Conservation (phyloP, 2,797 vertebrate species). For the Chanos chanos region DNA sequence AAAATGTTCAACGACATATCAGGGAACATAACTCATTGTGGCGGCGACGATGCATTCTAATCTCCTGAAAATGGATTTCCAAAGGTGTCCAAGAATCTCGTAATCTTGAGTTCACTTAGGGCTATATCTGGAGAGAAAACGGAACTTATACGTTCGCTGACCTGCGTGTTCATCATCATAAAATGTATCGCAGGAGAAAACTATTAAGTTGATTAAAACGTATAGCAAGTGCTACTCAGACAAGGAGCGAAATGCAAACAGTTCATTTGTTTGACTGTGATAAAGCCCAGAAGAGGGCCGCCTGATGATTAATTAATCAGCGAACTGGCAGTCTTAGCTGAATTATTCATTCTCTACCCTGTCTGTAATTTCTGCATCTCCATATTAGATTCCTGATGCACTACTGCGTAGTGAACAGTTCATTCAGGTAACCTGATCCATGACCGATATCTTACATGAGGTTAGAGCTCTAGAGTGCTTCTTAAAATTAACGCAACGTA, state of each 20-base stretch:
- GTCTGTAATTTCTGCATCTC: conserved; percentile 53
- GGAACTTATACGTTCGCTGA: no score
- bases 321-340: conserved; percentile 49
- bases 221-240: conserved; percentile 34
- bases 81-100: no score
- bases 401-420: conserved; percentile 17
- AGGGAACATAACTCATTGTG: no score
- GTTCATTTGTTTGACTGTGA: conserved; percentile 45
- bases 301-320: conserved; percentile 54
- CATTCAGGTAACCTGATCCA: conserved; percentile 38
- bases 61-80: no score
- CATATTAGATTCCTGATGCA: conserved; percentile 50
- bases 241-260: conserved; percentile 46
- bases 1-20: no score
- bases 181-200: conserved; percentile 22
- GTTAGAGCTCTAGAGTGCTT: no score
- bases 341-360: conserved; percentile 48
- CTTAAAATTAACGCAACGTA: no score
- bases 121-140: no score
- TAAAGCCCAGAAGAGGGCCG: conserved; percentile 50
- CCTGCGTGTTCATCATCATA: no score
- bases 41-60: no score
- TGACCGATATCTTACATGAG: conserved; percentile 25
- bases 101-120: no score
- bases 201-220: conserved; percentile 41